Percentiles rank a stretch among this genome's conserved stretches.
Conservation (phyloP, 2,888 invertebrate species). For the Lasioglossum pauxillum region DNA sequence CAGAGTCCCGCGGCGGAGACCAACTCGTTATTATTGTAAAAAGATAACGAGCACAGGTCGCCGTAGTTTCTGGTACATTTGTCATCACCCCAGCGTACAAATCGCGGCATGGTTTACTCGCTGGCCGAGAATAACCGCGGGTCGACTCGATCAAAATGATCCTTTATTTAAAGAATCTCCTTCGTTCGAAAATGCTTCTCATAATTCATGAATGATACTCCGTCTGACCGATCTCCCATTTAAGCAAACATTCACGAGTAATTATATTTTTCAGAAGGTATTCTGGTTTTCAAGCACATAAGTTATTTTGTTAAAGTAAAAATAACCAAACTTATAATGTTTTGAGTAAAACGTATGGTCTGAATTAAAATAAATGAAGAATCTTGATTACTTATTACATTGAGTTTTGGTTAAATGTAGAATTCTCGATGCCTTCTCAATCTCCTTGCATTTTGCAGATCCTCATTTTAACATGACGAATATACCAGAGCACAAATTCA, state of each 20-base stretch:
- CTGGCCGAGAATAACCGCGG: constrained; percentile 48
- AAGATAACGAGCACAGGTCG: constrained; percentile 29
- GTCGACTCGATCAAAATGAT: constrained; percentile 24
- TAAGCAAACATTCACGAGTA: neutral
- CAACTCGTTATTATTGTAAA: constrained; percentile 34
- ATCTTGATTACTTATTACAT: too few species aligned
- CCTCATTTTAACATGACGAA: neutral
- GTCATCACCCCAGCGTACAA: constrained; percentile 52
- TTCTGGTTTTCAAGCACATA: neutral
- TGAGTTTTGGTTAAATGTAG: too few species aligned
- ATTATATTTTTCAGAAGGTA: neutral
- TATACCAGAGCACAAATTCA: neutral
- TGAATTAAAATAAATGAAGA: too few species aligned
- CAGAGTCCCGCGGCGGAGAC: neutral
- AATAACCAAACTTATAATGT: neutral
- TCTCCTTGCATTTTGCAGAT: neutral
- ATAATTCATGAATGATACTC: too few species aligned
- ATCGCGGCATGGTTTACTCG: constrained; percentile 36
- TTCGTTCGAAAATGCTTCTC: too few species aligned
- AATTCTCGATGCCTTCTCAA: too few species aligned
- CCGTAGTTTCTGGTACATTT: constrained; percentile 57
- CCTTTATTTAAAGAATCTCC: constrained; percentile 36
- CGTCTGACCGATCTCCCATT: too few species aligned
- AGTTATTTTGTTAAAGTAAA: neutral
- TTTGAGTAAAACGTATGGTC: too few species aligned